These are phyloP conservation scores for Cyprinodon tularosa DNA, from an alignment of 2,113 vertebrate species.

Conservation along the genomic window DNA sequence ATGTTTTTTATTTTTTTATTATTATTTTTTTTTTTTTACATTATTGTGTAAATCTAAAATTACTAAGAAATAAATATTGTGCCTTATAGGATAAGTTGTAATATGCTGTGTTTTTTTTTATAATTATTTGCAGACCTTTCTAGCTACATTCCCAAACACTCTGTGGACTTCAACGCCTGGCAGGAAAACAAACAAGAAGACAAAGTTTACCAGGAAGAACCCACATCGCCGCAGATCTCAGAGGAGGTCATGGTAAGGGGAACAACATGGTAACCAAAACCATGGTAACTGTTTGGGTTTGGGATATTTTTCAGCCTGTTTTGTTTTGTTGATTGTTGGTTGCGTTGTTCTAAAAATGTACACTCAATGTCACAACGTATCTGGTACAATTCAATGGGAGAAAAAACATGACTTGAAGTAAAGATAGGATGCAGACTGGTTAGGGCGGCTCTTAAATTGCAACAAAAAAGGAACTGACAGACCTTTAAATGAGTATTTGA, in stretches of 20 bases:
- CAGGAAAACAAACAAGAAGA: conserved; percentile 86
- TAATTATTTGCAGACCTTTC: conserved; percentile 82
- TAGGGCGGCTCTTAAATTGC: no score
- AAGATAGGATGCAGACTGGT: no score
- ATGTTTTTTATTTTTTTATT: no score
- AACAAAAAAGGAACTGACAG: no score
- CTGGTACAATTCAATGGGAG: no score
- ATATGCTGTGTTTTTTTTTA: background rate
- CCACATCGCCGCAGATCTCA: conserved; percentile 41
- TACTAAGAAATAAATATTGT: background rate
- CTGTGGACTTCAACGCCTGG: conserved; percentile 88
- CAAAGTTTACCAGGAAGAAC: conserved; percentile 49
- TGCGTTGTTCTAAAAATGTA: background rate
- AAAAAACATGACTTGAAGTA: no score
- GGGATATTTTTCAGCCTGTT: background rate
- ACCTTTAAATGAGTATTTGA: no score
- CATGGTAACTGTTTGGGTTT: background rate
- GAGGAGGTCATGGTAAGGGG: conserved; percentile 88
- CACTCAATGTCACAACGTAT: no score
- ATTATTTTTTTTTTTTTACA: background rate
- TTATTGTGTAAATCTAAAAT: background rate
- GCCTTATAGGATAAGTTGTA: background rate
- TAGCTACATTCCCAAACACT: conserved; percentile 92
- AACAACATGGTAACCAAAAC: background rate
- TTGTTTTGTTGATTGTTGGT: background rate